Evolutionary conservation across 1,140 invertebrate genomes (phyloP), one percentile per base, ranked within the genome.

Genomic region (Drosophila jambulina): DNA sequence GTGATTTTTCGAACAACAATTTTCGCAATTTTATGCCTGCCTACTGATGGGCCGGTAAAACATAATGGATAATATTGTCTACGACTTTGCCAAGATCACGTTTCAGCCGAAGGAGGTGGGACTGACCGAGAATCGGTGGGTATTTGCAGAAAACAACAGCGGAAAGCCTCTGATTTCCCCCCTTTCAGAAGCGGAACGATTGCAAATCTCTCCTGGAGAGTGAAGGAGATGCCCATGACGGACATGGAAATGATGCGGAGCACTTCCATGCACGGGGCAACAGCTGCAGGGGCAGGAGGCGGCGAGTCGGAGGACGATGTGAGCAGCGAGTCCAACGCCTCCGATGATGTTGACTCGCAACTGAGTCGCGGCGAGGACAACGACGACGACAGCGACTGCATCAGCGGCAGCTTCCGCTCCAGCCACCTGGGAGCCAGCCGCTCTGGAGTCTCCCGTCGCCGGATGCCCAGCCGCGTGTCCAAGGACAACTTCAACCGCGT

Each of bases 401-500:
- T 68, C 7, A 68, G 75, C 42, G 56, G 74, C 13, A 56, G 53
- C 9, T 57, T 32, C 13, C n/a, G 27, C 8, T 70, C 29, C 45
- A 64, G 59, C 38, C 67, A 53, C 27, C 34, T 25, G 0, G 53
- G 34, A 64, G 40, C 25, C 42, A 48, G 40, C 5, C 86, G 86
- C 4, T 65, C 76, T 17, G 85, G 85, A 5, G 80, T 91, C 15
- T 40, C 75, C 0, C 82, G 91, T 0, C 91, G 91, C 12, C 75
- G 82, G 12, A 83, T 91, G 72, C 91, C 91, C 3, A 40, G 71
- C 0, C 77, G 91, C 7, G 59, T 74, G 4, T 84, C 91, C 15
- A 92, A 92, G 49, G 91, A 92, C 46, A 81, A 86, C n/a, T 87
- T 86, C 19, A 84, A 86, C 45, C 68, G 82, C 7, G 81, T 92